These are phyloP conservation scores for sheep (Ovis aries) DNA, from an alignment of 2,113 vertebrate species.

Conservation along the genomic window DNA sequence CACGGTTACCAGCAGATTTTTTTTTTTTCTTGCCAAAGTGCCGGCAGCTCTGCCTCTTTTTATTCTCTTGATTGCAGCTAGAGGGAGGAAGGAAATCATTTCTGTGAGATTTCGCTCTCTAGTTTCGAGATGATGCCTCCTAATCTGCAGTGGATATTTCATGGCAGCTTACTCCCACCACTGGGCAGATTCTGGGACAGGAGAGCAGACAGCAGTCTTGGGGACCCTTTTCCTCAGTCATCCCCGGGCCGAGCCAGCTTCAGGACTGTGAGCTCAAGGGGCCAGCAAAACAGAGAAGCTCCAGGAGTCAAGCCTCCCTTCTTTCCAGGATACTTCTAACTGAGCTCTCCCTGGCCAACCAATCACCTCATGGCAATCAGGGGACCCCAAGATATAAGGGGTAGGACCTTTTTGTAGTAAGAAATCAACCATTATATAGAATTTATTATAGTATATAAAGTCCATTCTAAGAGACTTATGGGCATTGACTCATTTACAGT, in stretches of 20 bases:
- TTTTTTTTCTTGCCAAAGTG: background rate
- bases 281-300: background rate
- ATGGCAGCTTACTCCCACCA: background rate
- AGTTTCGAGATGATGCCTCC: background rate
- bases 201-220: background rate
- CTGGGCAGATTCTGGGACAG: background rate
- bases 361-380: background rate
- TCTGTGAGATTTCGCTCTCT: background rate
- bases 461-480: background rate
- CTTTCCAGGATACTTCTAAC: background rate
- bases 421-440: background rate
- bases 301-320: background rate
- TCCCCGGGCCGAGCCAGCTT: background rate
- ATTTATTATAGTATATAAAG: background rate
- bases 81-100: constrained; percentile 31
- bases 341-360: background rate
- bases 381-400: background rate
- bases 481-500: background rate
- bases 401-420: background rate
- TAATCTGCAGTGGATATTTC: background rate
- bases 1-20: constrained; percentile 65
- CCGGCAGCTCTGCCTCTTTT: constrained; percentile 33
- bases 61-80: background rate
- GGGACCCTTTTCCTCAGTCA: background rate
- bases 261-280: background rate